Evolutionary conservation across 2,113 vertebrate species (phyloP).

Genomic region (Marmota monax): DNA sequence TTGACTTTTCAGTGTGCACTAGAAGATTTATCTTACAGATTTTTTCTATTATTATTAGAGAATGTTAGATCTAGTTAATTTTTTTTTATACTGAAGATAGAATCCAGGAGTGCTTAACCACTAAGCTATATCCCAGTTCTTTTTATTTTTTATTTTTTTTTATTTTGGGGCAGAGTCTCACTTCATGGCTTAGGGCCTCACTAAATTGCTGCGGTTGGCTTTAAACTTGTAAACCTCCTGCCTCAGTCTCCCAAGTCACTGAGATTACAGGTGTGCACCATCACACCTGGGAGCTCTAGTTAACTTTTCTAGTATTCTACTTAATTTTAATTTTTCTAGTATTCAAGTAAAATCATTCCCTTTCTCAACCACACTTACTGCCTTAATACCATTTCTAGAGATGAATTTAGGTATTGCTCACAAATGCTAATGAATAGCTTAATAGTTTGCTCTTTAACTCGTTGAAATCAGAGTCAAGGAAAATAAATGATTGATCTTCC

Average conservation of each 20-base stretch:
- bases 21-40: background rate
- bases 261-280: no score
- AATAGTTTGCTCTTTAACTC: conserved; percentile 37
- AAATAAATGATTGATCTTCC: background rate
- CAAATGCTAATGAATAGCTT: conserved; percentile 39
- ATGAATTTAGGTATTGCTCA: background rate
- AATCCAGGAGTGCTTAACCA: no score
- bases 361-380: background rate
- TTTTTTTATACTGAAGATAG: no score
- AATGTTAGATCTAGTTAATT: background rate
- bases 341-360: background rate
- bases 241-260: no score
- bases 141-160: no score
- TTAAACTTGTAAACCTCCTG: no score
- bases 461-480: conserved; percentile 13
- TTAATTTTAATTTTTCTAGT: conserved; percentile 31
- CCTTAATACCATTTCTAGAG: conserved; percentile 16
- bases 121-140: no score
- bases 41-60: background rate
- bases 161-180: no score
- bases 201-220: no score
- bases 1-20: background rate
- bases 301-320: conserved; percentile 3
- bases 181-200: no score
- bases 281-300: no score